These are phyloP conservation scores for Hemibagrus wyckioides DNA, from an alignment of 2,113 vertebrate species.

Conservation along the genomic window DNA sequence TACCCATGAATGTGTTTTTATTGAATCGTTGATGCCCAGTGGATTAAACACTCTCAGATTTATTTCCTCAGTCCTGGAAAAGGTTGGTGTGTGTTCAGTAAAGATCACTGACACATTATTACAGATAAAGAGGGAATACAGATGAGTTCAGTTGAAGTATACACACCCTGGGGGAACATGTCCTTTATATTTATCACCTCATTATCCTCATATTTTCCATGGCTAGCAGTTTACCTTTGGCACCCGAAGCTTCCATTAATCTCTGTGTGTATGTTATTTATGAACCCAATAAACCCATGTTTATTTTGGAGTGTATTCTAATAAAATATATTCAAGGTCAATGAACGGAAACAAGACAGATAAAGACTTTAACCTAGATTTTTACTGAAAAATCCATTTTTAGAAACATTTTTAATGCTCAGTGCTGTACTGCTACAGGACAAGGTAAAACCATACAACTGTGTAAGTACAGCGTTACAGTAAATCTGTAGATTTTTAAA, in stretches of 20 bases:
- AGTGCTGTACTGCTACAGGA: slow-evolving; percentile 53
- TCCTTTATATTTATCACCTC: slow-evolving; percentile 31
- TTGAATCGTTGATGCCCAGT: not conserved
- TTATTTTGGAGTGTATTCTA: not conserved
- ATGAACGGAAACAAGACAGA: slow-evolving; percentile 49
- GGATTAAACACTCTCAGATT: not conserved
- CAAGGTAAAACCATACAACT: slow-evolving; percentile 48
- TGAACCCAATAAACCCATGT: not conserved
- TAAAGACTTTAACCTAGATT: slow-evolving; percentile 47
- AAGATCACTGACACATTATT: not conserved
- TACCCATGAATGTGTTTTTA: not conserved
- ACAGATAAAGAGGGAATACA: slow-evolving; percentile 12
- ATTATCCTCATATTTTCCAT: not conserved
- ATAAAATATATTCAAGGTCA: not conserved
- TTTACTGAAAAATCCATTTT: slow-evolving; percentile 62
- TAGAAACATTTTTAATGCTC: slow-evolving; percentile 57
- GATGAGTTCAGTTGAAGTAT: not conserved
- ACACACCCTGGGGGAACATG: not conserved
- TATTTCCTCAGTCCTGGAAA: slow-evolving; percentile 16
- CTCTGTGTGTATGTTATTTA: not conserved
- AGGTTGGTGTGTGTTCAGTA: not conserved
- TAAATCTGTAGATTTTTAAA: slow-evolving; percentile 43
- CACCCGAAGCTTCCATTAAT: not conserved
- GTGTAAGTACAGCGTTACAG: slow-evolving; percentile 52
- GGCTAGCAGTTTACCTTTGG: not conserved